Evolutionary conservation across 2,113 vertebrate species (phyloP).

Genomic region (Lepus timidus): DNA sequence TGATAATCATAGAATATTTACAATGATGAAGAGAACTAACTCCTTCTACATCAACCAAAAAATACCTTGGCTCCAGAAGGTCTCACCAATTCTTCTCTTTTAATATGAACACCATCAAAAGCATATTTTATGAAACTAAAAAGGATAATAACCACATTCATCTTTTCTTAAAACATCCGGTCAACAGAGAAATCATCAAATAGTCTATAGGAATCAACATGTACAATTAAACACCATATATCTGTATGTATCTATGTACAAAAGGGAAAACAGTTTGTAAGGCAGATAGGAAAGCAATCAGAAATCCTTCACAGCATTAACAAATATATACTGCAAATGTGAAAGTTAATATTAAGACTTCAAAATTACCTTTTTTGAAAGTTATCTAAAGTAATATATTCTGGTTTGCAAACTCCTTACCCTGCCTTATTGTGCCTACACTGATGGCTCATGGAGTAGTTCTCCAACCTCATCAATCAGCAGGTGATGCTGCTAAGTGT

Average conservation of each 20-base stretch:
- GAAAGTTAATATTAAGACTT: neutral
- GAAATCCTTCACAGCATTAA: neutral
- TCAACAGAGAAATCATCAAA: neutral
- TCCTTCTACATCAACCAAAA: neutral
- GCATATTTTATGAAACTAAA: neutral
- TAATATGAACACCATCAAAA: neutral
- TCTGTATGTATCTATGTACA: neutral
- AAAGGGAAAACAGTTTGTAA: slow-evolving; percentile 13
- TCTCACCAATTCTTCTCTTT: neutral
- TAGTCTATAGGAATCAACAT: neutral
- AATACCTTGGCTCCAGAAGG: neutral
- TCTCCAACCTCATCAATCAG: neutral
- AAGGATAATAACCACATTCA: neutral
- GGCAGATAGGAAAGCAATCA: slow-evolving; percentile 24
- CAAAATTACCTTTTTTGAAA: slow-evolving; percentile 26
- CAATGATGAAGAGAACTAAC: neutral
- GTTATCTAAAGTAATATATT: neutral
- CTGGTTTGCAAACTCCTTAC: neutral
- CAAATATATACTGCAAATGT: neutral
- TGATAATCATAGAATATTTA: neutral
- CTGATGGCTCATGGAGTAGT: neutral
- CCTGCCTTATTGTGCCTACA: neutral
- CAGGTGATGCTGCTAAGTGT: neutral
- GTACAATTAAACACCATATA: neutral
- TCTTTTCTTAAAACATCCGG: neutral